Evolutionary conservation across 2,888 invertebrate species (phyloP).

Genomic region (Drosophila sordidula): DNA sequence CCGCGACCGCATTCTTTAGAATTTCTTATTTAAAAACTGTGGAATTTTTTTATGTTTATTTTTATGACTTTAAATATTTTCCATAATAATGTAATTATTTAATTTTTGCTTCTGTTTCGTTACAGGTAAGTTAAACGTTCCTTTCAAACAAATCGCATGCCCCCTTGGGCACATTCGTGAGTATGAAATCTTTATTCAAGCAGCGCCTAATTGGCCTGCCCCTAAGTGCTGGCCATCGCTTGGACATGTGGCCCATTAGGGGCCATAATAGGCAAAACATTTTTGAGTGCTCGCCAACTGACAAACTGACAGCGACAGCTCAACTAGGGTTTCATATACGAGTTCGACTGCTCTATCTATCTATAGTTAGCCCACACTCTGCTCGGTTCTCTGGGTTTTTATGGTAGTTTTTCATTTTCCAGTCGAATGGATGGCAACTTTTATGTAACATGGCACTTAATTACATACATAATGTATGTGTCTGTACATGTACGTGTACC

Average conservation of each 20-base stretch:
- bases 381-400: slow-evolving; percentile 9
- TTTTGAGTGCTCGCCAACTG: slow-evolving; percentile 18
- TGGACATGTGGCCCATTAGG: slow-evolving; percentile 43
- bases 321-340: slow-evolving; percentile 28
- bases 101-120: slow-evolving; percentile 62
- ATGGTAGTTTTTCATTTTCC: slow-evolving; percentile 56
- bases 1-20: slow-evolving; percentile 36
- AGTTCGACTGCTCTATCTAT: slow-evolving; percentile 11
- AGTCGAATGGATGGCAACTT: slow-evolving; percentile 63
- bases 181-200: slow-evolving; percentile 56
- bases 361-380: slow-evolving; percentile 27
- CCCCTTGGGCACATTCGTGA: slow-evolving; percentile 61
- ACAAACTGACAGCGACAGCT: slow-evolving; percentile 29
- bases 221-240: slow-evolving; percentile 30
- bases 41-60: slow-evolving; percentile 25
- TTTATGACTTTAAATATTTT: slow-evolving; percentile 26
- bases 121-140: slow-evolving; percentile 73
- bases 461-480: slow-evolving; percentile 23
- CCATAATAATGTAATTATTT: slow-evolving; percentile 68
- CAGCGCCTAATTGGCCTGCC: slow-evolving; percentile 52
- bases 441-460: slow-evolving; percentile 61
- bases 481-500: slow-evolving; percentile 1
- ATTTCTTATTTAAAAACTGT: slow-evolving; percentile 13
- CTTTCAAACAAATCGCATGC: slow-evolving; percentile 51
- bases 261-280: slow-evolving; percentile 31